These are phyloP conservation scores for Sycophaga agraensis DNA, from an alignment of 1,140 invertebrate species.

Conservation along the genomic window DNA sequence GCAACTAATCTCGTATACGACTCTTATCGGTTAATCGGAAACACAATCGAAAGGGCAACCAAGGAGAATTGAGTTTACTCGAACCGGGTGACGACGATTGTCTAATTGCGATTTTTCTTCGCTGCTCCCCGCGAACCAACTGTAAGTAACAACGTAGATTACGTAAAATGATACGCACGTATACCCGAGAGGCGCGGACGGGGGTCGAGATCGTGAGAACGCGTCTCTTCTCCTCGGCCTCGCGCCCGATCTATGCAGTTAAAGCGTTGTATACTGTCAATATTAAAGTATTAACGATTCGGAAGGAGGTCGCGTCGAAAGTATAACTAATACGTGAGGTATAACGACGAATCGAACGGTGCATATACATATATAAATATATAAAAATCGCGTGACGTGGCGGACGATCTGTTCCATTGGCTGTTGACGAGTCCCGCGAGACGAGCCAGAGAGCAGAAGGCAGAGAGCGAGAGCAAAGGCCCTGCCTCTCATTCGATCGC, in stretches of 20 bases:
- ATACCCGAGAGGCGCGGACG: neutral
- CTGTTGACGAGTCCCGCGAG: neutral
- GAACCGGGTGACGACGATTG: neutral
- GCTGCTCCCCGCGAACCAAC: neutral
- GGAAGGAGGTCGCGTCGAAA: neutral
- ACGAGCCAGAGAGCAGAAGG: too few relatives aligned
- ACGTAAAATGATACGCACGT: neutral
- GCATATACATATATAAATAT: neutral
- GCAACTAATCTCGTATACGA: slow-evolving; percentile 14
- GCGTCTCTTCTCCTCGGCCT: neutral
- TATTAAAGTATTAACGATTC: slow-evolving; percentile 12
- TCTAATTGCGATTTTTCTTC: slow-evolving; percentile 13
- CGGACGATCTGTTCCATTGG: slow-evolving; percentile 3
- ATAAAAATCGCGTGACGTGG: neutral
- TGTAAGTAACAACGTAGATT: neutral
- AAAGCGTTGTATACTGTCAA: neutral
- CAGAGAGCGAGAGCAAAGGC: slow-evolving; percentile 23
- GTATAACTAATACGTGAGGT: neutral
- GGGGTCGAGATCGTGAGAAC: neutral
- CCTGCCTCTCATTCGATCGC: slow-evolving; percentile 42
- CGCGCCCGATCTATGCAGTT: neutral
- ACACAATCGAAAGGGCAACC: neutral
- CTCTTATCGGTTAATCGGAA: slow-evolving; percentile 6
- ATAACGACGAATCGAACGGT: slow-evolving; percentile 15
- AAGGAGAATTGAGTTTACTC: neutral